Percentiles rank a stretch among this genome's conserved stretches.
Evolutionary conservation across 2,113 vertebrate species (phyloP).

Genomic region (Zosterops borbonicus): DNA sequence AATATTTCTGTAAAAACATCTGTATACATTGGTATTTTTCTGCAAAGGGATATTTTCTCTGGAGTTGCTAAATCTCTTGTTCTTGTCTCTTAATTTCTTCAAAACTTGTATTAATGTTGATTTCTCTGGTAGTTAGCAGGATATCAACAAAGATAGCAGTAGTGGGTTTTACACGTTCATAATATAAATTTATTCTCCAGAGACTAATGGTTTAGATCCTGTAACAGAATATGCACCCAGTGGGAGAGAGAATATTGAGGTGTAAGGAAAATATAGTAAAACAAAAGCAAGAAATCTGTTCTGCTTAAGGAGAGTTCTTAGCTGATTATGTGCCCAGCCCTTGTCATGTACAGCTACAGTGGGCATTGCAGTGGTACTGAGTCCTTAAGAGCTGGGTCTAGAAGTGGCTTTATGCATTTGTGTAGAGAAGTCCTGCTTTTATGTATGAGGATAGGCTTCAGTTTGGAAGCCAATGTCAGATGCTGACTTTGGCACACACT

Average conservation of each 20-base stretch:
- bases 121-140: neutral
- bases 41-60: neutral
- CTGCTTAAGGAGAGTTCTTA: neutral
- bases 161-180: neutral
- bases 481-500: neutral
- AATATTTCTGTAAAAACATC: neutral
- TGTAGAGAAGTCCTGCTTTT: neutral
- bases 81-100: neutral
- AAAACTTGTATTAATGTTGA: neutral
- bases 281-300: neutral
- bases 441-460: neutral
- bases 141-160: neutral
- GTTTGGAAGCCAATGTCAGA: neutral
- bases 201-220: neutral
- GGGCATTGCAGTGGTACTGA: neutral
- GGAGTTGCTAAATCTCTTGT: neutral
- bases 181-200: neutral
- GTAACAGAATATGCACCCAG: neutral
- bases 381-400: neutral
- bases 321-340: neutral
- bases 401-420: neutral
- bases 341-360: rapidly evolving
- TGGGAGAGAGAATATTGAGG: neutral
- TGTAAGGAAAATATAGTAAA: neutral
- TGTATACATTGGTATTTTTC: neutral